Evolutionary conservation across 2,888 invertebrate species (phyloP).

Genomic region (Lithophane leautieri): DNA sequence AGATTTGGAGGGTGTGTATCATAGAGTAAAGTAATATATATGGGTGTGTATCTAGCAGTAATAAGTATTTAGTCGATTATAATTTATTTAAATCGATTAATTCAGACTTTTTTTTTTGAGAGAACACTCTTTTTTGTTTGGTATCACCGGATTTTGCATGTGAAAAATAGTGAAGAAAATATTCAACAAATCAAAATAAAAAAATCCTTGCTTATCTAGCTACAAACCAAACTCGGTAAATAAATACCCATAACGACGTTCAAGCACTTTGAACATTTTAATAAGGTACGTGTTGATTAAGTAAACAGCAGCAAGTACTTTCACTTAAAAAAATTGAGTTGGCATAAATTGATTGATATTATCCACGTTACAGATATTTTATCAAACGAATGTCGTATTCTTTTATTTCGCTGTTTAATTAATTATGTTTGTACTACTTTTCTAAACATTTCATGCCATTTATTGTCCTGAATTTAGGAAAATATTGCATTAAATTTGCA

Average conservation of each 20-base stretch:
- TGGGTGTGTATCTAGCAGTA: not conserved
- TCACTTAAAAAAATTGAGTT: constrained; percentile 64
- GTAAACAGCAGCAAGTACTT: constrained; percentile 42
- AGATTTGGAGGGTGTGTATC: too few relatives aligned
- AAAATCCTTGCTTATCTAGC: constrained; percentile 2
- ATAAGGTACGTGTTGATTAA: constrained; percentile 29
- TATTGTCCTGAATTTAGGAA: constrained; percentile 1
- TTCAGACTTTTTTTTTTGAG: not conserved
- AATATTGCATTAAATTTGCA: constrained; percentile 8
- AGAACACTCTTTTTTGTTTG: not conserved
- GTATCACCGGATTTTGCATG: constrained; percentile 19
- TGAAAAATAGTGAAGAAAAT: constrained; percentile 49
- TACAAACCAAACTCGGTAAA: constrained; percentile 13
- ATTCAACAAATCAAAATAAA: constrained; percentile 43
- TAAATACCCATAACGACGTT: constrained; percentile 6
- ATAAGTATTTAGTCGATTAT: constrained; percentile 23
- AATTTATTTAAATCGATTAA: too few relatives aligned
- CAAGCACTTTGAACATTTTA: constrained; percentile 11
- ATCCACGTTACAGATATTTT: constrained; percentile 36
- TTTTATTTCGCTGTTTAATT: not conserved
- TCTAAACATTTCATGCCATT: not conserved
- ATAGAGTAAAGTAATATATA: too few relatives aligned
- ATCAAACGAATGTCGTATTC: not conserved
- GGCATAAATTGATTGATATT: constrained; percentile 51
- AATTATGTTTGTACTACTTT: constrained; percentile 1